These are phyloP conservation scores for Chelonus insularis DNA, from an alignment of 1,140 invertebrate species.

Conservation along the genomic window DNA sequence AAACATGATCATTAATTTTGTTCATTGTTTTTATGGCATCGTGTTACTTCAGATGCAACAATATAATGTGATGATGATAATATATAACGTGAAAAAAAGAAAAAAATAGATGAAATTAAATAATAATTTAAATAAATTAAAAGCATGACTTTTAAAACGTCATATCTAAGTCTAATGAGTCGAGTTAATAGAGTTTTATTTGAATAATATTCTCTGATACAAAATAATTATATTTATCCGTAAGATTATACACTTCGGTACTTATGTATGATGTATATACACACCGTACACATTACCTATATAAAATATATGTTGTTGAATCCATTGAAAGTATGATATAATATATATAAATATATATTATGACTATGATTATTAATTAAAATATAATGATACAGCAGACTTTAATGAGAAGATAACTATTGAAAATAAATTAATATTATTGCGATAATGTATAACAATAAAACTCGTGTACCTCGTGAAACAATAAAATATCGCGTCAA, in stretches of 20 bases:
- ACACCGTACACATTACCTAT: slow-evolving; percentile 44
- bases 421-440: slow-evolving; percentile 49
- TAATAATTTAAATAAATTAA: slow-evolving; percentile 12
- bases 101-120: slow-evolving; percentile 6
- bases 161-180: slow-evolving; percentile 14
- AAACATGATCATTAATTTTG: slow-evolving; percentile 4
- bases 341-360: slow-evolving; percentile 38
- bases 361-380: slow-evolving; percentile 48
- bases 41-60: slow-evolving; percentile 23
- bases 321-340: slow-evolving; percentile 60
- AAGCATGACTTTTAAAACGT: slow-evolving; percentile 8
- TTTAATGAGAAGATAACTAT: slow-evolving; percentile 42
- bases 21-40: slow-evolving; percentile 23
- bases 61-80: slow-evolving; percentile 14
- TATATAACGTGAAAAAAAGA: slow-evolving; percentile 5
- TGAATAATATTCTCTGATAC: slow-evolving; percentile 32
- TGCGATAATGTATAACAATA: slow-evolving; percentile 54
- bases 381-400: slow-evolving; percentile 42
- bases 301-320: slow-evolving; percentile 57
- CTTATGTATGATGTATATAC: slow-evolving; percentile 55
- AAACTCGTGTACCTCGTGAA: slow-evolving; percentile 52
- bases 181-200: slow-evolving; percentile 14
- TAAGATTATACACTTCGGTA: slow-evolving; percentile 46
- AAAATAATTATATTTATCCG: slow-evolving; percentile 38
- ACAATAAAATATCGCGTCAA: slow-evolving; percentile 43